Evolutionary conservation across 2,113 vertebrate species (phyloP).

Genomic region (Micronycteris hirsuta): DNA sequence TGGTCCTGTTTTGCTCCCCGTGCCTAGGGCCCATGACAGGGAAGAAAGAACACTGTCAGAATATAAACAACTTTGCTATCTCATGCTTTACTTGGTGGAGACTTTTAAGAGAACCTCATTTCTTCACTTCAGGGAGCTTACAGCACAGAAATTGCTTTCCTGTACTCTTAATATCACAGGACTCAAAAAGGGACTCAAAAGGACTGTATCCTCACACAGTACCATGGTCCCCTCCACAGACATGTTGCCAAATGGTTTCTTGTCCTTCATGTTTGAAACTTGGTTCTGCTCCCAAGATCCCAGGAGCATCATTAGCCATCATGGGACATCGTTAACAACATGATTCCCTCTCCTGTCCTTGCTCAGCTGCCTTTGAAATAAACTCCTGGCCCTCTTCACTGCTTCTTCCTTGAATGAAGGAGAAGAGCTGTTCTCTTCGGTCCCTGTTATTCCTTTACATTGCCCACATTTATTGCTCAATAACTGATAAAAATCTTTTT

Average conservation of each 20-base stretch:
- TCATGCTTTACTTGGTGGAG: neutral
- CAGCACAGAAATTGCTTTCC: neutral
- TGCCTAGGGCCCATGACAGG: neutral
- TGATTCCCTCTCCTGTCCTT: neutral
- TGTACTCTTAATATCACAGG: neutral
- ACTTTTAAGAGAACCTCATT: neutral
- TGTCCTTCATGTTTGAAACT: neutral
- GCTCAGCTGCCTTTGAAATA: neutral
- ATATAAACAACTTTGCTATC: constrained; percentile 2
- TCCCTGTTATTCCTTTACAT: neutral
- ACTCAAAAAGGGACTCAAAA: neutral
- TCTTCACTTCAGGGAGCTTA: neutral
- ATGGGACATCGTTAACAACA: accelerated
- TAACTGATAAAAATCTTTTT: neutral
- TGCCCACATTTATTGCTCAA: neutral
- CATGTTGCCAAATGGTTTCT: neutral
- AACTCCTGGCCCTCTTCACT: neutral
- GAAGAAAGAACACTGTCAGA: neutral
- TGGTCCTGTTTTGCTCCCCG: neutral
- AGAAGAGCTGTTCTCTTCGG: neutral
- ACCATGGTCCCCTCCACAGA: neutral
- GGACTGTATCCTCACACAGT: neutral
- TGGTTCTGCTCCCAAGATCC: too few species aligned
- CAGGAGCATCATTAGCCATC: neutral
- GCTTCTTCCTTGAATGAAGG: neutral